A percentile compares a stretch with the other conserved stretches of the same genome.
These are phyloP conservation scores for Pristionchus entomophagus DNA, from an alignment of 2,888 invertebrate genomes.

Conservation along the genomic window DNA sequence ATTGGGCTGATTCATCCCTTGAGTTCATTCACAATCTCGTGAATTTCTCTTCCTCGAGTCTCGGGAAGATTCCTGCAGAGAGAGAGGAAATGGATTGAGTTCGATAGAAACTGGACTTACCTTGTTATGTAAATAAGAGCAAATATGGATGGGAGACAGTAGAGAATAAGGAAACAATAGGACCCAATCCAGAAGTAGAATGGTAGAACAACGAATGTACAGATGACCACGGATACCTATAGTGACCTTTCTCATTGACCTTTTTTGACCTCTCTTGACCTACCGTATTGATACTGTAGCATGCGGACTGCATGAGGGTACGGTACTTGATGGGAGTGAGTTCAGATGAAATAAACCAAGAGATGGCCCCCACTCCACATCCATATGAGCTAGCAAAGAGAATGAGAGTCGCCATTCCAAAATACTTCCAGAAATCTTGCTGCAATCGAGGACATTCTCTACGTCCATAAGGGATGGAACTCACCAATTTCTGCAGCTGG, in stretches of 20 bases:
- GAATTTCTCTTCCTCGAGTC: conserved; percentile 67
- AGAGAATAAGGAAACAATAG: conserved; percentile 65
- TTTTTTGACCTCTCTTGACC: conserved; percentile 26
- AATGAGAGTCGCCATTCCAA: conserved; percentile 40
- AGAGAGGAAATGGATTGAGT: background rate
- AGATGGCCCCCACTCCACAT: conserved; percentile 66
- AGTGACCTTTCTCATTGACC: background rate
- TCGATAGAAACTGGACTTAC: background rate
- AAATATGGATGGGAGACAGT: conserved; percentile 60
- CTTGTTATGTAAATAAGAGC: conserved; percentile 52
- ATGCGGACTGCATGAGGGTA: conserved; percentile 62
- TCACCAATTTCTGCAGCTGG: conserved; percentile 53
- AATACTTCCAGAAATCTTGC: conserved; percentile 43
- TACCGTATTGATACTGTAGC: conserved; percentile 65
- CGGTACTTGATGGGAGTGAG: conserved; percentile 68
- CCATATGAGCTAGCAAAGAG: conserved; percentile 37
- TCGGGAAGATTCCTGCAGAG: conserved; percentile 63
- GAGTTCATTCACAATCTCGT: conserved; percentile 65
- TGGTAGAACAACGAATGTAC: conserved; percentile 39
- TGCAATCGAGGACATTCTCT: background rate
- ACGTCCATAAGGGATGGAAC: background rate
- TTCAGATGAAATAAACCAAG: conserved; percentile 69
- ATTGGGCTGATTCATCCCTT: conserved; percentile 45
- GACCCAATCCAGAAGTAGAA: conserved; percentile 48
- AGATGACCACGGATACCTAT: conserved; percentile 37